Conservation (phyloP, 2,888 invertebrate species). For the Parasteatoda lunata region DNA sequence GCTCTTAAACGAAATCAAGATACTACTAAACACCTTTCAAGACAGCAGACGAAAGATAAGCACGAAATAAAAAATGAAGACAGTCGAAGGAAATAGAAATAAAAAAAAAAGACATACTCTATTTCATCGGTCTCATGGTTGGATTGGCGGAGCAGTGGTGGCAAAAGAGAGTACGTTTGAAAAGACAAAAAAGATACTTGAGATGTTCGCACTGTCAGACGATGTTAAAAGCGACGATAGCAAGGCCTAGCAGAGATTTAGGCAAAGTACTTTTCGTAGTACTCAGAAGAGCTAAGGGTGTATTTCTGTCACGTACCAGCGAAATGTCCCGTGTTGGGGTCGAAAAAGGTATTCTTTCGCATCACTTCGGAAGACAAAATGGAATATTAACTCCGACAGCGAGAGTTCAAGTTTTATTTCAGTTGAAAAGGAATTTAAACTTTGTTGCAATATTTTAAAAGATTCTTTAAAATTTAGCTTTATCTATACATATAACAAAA, state of each 20-base stretch:
- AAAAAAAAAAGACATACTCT: background rate
- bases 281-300: background rate
- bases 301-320: slow-evolving; percentile 46
- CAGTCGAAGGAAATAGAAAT: background rate
- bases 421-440: slow-evolving; percentile 15
- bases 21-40: background rate
- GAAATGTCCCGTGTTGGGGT: slow-evolving; percentile 50
- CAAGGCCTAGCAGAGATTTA: slow-evolving; percentile 37
- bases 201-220: slow-evolving; percentile 47
- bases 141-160: background rate
- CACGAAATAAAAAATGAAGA: background rate
- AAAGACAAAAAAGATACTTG: slow-evolving; percentile 18
- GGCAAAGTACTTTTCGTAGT: slow-evolving; percentile 53
- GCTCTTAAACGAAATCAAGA: background rate
- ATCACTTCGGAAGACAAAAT: slow-evolving; percentile 27
- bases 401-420: background rate
- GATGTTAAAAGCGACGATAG: slow-evolving; percentile 21
- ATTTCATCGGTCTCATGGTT: background rate
- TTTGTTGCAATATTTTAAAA: slow-evolving; percentile 25
- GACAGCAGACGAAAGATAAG: background rate
- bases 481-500: too few relatives aligned
- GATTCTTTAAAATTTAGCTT: background rate
- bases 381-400: slow-evolving; percentile 48
- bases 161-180: background rate
- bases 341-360: background rate